Conservation (phyloP, 1,140 invertebrate species). For the Agraylea sexmaculata region DNA sequence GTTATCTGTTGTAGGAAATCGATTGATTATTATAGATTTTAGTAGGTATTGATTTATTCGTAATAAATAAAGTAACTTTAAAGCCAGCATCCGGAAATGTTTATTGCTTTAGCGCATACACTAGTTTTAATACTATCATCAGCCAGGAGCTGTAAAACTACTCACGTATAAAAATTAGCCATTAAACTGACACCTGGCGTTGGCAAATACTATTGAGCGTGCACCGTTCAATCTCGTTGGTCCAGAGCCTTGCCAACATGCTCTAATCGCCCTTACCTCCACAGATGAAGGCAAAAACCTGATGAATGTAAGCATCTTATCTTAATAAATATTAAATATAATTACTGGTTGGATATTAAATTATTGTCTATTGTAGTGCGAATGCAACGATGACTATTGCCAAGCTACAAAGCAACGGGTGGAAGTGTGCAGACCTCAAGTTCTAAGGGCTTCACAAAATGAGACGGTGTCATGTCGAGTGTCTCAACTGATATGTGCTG, state of each 20-base stretch:
- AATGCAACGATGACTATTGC: slow-evolving; percentile 57
- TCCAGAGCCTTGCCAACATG: slow-evolving; percentile 57
- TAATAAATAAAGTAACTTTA: too few species aligned
- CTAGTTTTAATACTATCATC: slow-evolving; percentile 7
- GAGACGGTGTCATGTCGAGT: slow-evolving; percentile 60
- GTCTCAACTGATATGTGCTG: slow-evolving; percentile 66
- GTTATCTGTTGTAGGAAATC: too few species aligned
- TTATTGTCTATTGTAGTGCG: slow-evolving; percentile 45
- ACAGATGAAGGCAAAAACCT: slow-evolving; percentile 65
- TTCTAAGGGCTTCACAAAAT: slow-evolving; percentile 50
- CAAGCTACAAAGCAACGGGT: slow-evolving; percentile 50
- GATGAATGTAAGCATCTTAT: slow-evolving; percentile 45
- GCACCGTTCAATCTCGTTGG: slow-evolving; percentile 28
- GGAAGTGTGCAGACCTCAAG: slow-evolving; percentile 58
- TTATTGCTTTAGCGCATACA: too few species aligned
- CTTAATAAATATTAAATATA: too few species aligned
- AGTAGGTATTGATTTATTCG: too few species aligned
- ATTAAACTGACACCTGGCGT: not conserved
- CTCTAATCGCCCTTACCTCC: slow-evolving; percentile 63
- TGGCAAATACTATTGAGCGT: not conserved
- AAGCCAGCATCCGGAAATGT: too few species aligned
- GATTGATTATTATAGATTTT: too few species aligned
- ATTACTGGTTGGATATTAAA: too few species aligned
- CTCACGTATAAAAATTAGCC: slow-evolving; percentile 1
- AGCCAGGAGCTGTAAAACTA: slow-evolving; percentile 7